Percentiles rank a stretch among this genome's conserved stretches.
Conservation (phyloP, 2,888 invertebrate genomes). For the Patella depressa region DNA sequence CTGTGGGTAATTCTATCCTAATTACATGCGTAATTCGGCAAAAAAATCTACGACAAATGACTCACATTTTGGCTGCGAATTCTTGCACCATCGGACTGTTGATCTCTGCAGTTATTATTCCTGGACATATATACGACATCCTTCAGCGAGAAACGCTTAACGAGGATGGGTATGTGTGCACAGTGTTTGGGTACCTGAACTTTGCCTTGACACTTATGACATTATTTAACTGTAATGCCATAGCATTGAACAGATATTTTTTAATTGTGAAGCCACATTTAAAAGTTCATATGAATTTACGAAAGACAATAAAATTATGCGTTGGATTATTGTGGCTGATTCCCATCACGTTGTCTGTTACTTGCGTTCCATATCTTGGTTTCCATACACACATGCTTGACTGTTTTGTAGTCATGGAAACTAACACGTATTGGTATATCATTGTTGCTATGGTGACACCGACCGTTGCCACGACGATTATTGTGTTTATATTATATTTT, state of each 20-base stretch:
- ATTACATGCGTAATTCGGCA: constrained; percentile 18
- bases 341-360: constrained; percentile 19
- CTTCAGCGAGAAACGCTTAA: neutral
- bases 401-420: constrained; percentile 22
- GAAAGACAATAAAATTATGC: neutral
- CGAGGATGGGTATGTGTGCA: constrained; percentile 11
- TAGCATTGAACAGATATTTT: constrained; percentile 23
- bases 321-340: constrained; percentile 24
- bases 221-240: constrained; percentile 22
- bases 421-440: constrained; percentile 25
- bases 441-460: constrained; percentile 17
- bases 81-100: constrained; percentile 26
- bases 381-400: constrained; percentile 24
- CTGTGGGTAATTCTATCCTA: constrained; percentile 23
- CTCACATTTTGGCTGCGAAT: constrained; percentile 27
- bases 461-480: constrained; percentile 15
- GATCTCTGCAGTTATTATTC: constrained; percentile 20
- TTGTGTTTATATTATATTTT: constrained; percentile 20
- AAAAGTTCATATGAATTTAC: neutral
- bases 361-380: constrained; percentile 22
- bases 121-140: constrained; percentile 24
- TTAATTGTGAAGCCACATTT: constrained; percentile 13
- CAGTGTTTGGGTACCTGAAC: constrained; percentile 24
- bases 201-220: constrained; percentile 18
- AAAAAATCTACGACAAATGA: constrained; percentile 18